Evolutionary conservation across 1,140 invertebrate genomes (phyloP).

Genomic region (Rhopalosiphum padi): DNA sequence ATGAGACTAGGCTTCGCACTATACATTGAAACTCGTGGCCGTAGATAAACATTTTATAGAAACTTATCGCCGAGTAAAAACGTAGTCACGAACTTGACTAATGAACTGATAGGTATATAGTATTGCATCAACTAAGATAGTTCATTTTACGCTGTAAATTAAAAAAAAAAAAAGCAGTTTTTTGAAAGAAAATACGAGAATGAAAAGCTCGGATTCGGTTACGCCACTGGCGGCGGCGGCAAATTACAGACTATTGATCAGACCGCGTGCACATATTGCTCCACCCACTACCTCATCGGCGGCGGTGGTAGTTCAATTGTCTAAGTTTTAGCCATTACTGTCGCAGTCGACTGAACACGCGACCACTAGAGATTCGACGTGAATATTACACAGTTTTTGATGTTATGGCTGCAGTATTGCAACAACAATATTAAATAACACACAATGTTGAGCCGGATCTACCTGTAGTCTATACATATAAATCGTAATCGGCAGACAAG

Average conservation of each 20-base stretch:
- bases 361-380: neutral
- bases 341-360: neutral
- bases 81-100: neutral
- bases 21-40: neutral
- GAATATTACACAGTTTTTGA: neutral
- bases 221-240: neutral
- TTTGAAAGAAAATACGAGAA: neutral
- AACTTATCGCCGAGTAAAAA: neutral
- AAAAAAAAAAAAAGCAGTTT: neutral
- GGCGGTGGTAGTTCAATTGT: neutral
- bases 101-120: neutral
- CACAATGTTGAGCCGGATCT: neutral
- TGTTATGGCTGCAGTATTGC: neutral
- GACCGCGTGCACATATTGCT: neutral
- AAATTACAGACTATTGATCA: conserved; percentile 20
- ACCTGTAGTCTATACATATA: neutral
- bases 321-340: neutral
- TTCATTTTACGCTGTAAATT: neutral
- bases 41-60: neutral
- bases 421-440: neutral
- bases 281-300: neutral
- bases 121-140: neutral
- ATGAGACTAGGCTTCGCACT: neutral
- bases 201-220: neutral
- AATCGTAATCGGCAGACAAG: neutral